phyloP scores from a whole-genome alignment of 2,888 invertebrate species.

The Folsomia candida region DNA sequence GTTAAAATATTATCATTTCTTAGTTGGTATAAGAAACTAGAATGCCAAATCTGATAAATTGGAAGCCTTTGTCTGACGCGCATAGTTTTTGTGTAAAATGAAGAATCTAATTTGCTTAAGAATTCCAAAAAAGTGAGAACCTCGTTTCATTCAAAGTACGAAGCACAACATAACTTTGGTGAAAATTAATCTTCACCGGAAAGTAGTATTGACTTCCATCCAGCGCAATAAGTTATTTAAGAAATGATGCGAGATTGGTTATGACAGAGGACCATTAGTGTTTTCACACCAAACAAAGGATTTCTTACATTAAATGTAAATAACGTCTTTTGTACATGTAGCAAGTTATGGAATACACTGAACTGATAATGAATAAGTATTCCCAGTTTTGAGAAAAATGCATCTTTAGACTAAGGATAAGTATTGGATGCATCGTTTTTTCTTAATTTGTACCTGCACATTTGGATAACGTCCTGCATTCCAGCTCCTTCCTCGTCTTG shows the following conservation, averaged over 20 bases:
- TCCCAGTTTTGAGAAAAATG: no score
- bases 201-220: neutral
- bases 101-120: neutral
- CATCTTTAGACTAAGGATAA: no score
- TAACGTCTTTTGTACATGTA: no score
- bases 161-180: neutral
- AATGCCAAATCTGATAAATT: neutral
- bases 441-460: conserved; percentile 50
- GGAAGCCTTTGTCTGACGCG: neutral
- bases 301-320: no score
- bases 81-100: neutral
- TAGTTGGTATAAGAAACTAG: no score
- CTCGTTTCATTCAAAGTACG: neutral
- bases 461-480: conserved; percentile 50
- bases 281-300: no score
- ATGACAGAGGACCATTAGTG: neutral
- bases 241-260: neutral
- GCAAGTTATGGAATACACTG: no score
- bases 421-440: no score
- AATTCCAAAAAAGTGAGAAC: neutral
- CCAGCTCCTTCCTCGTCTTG: conserved; percentile 28
- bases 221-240: neutral
- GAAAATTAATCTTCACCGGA: neutral
- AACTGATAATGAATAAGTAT: no score
- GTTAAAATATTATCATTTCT: no score